Percentiles rank a stretch among this genome's conserved stretches.
Conservation (phyloP, 2,888 invertebrate species). For the Coelopa pilipes region DNA sequence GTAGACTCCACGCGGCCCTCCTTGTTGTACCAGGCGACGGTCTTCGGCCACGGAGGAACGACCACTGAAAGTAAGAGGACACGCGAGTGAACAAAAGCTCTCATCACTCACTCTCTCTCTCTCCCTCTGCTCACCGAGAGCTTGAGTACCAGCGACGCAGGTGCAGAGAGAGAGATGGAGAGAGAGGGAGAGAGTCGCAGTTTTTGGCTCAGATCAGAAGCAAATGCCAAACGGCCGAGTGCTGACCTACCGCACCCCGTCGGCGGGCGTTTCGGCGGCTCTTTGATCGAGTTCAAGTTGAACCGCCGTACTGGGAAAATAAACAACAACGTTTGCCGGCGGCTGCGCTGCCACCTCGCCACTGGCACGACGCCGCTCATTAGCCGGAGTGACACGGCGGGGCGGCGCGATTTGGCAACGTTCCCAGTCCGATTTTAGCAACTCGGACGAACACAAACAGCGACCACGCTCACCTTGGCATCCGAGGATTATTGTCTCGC, state of each 20-base stretch:
- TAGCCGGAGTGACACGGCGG: slow-evolving; percentile 35
- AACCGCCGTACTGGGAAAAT: slow-evolving; percentile 30
- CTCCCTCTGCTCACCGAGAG: too few relatives aligned
- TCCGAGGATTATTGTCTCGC: slow-evolving; percentile 77
- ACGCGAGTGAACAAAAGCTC: too few relatives aligned
- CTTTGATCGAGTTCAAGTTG: slow-evolving; percentile 62
- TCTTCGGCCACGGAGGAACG: slow-evolving; percentile 87
- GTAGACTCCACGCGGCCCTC: slow-evolving; percentile 79
- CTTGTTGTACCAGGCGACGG: slow-evolving; percentile 87
- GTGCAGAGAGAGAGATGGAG: not conserved
- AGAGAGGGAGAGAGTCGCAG: not conserved
- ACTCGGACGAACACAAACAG: slow-evolving; percentile 31
- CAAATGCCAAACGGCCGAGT: slow-evolving; percentile 14
- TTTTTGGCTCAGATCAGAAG: not conserved
- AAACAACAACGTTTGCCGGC: slow-evolving; percentile 33
- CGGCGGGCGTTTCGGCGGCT: slow-evolving; percentile 50
- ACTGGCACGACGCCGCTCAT: not conserved
- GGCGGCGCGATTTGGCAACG: slow-evolving; percentile 42
- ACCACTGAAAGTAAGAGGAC: slow-evolving; percentile 69
- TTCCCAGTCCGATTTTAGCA: slow-evolving; percentile 37
- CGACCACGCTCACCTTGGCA: slow-evolving; percentile 74
- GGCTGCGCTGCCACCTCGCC: not conserved
- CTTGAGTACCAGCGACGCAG: not conserved
- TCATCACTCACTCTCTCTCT: too few relatives aligned
- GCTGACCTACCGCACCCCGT: slow-evolving; percentile 60